Percentiles rank a stretch among this genome's conserved stretches.
These are phyloP conservation scores for Notothenia coriiceps DNA, from an alignment of 2,113 vertebrate species.

Conservation along the genomic window DNA sequence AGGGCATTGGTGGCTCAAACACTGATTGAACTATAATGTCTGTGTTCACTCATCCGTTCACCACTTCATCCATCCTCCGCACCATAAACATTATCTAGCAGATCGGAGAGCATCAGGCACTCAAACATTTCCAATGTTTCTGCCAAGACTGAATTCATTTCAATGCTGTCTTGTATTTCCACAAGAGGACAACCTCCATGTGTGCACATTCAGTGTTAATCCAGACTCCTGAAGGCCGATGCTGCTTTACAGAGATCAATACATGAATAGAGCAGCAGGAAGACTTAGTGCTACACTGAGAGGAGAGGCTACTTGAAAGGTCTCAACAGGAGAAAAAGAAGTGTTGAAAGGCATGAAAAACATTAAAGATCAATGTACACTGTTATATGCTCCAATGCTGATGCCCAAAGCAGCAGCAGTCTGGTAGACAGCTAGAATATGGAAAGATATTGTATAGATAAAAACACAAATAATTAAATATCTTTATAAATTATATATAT, in stretches of 20 bases:
- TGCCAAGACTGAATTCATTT: neutral
- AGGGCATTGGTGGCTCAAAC: slow-evolving; percentile 11
- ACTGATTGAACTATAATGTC: neutral
- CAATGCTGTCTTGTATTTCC: neutral
- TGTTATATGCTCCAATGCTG: neutral
- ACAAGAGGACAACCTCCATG: neutral
- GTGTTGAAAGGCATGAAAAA: neutral
- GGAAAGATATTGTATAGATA: too few species aligned
- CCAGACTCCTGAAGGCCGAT: neutral
- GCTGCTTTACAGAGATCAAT: slow-evolving; percentile 13
- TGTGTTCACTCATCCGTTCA: neutral
- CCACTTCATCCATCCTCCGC: slow-evolving; percentile 21
- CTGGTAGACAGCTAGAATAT: too few species aligned
- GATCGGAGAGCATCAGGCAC: slow-evolving; percentile 20
- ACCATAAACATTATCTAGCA: neutral
- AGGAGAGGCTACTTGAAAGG: neutral
- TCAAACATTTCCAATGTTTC: slow-evolving; percentile 3
- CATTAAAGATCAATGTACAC: slow-evolving; percentile 7
- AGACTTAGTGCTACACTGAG: neutral
- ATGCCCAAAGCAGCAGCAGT: neutral
- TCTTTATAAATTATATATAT: too few species aligned
- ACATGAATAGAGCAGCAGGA: slow-evolving; percentile 13
- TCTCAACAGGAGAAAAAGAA: neutral
- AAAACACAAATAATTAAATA: too few species aligned
- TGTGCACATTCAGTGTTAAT: slow-evolving; percentile 14